These are phyloP conservation scores for Rhinella marina DNA, from an alignment of 2,797 vertebrate genomes.

Conservation along the genomic window DNA sequence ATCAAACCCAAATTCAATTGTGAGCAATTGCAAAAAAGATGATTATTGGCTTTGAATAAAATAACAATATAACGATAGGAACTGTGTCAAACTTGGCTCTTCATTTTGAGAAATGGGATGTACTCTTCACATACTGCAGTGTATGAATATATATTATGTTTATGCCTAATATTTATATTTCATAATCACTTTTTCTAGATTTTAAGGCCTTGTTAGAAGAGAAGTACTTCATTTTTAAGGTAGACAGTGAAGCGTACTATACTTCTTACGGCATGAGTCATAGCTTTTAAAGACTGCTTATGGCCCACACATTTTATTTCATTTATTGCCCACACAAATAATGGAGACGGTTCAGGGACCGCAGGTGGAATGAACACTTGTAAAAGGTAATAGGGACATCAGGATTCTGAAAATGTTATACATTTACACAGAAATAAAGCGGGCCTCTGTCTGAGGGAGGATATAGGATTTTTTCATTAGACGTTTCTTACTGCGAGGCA, in stretches of 20 bases:
- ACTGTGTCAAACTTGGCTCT: no score
- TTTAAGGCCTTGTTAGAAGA: not conserved
- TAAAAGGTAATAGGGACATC: not conserved
- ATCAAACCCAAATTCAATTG: no score
- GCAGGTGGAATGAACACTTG: not conserved
- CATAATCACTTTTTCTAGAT: not conserved
- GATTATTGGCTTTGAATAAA: no score
- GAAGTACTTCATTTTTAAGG: not conserved
- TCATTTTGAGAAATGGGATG: no score
- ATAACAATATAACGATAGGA: no score
- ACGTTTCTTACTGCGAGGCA: not conserved
- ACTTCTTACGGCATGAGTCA: slow-evolving; percentile 28
- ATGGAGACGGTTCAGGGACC: not conserved
- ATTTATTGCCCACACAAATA: slow-evolving; percentile 37
- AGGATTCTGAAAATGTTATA: not conserved
- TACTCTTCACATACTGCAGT: no score
- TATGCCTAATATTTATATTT: not conserved
- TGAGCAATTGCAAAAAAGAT: no score
- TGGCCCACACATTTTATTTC: slow-evolving; percentile 35
- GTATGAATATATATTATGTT: no score
- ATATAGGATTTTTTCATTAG: not conserved
- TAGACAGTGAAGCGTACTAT: not conserved
- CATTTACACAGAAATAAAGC: not conserved
- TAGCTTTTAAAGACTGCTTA: not conserved
- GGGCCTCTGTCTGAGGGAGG: no score